These are phyloP conservation scores for Nilaparvata lugens DNA, from an alignment of 1,140 invertebrate species.

Conservation along the genomic window DNA sequence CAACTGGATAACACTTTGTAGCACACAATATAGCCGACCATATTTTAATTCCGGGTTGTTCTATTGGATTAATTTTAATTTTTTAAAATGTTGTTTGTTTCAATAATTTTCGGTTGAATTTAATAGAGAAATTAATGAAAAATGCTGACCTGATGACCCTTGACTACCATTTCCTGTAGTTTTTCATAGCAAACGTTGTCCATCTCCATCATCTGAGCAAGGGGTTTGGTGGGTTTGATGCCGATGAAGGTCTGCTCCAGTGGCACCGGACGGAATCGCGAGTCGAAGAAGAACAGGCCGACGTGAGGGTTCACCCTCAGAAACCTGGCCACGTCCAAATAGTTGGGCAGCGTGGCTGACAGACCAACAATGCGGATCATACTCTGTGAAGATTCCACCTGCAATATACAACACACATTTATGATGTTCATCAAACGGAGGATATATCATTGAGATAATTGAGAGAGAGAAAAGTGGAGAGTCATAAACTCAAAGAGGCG, in stretches of 20 bases:
- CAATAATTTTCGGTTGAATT: too few relatives aligned
- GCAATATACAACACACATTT: conserved; percentile 20
- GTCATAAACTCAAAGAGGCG: too few relatives aligned
- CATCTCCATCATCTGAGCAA: conserved; percentile 77
- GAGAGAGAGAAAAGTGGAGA: too few relatives aligned
- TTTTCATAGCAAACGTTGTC: conserved; percentile 92
- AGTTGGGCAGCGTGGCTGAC: conserved; percentile 97
- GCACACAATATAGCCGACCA: too few relatives aligned
- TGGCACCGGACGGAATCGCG: conserved; percentile 91
- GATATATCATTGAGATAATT: too few relatives aligned
- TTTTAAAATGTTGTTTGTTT: too few relatives aligned
- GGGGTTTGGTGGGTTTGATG: conserved; percentile 66
- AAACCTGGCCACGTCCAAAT: conserved; percentile 92
- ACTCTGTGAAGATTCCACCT: conserved; percentile 88
- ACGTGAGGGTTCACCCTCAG: conserved; percentile 85
- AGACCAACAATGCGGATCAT: conserved; percentile 98
- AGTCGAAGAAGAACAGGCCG: conserved; percentile 96
- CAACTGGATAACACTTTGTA: too few relatives aligned
- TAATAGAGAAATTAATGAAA: not conserved
- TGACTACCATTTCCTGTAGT: conserved; percentile 72
- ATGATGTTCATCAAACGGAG: too few relatives aligned
- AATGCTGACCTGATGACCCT: conserved; percentile 70
- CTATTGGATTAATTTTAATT: too few relatives aligned
- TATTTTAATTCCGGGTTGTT: too few relatives aligned
- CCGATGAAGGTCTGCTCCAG: conserved; percentile 88